Conservation (phyloP, 2,888 invertebrate genomes). For the Microctonus brassicae region DNA sequence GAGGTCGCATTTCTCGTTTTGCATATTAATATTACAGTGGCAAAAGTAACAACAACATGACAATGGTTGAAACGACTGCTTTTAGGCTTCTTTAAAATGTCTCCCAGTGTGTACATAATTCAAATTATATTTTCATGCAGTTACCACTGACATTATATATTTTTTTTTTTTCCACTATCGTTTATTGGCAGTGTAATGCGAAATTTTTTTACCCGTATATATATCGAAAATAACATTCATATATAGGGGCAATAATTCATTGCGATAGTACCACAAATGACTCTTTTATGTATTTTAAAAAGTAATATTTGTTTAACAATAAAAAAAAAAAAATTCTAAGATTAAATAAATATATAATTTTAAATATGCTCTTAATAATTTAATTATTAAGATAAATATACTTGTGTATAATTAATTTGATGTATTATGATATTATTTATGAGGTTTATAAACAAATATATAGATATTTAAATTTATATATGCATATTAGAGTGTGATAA, state of each 20-base stretch:
- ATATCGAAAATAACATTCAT: background rate
- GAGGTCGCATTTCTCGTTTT: slow-evolving; percentile 18
- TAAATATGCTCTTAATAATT: too few relatives aligned
- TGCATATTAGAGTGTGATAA: slow-evolving; percentile 31
- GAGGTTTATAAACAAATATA: background rate
- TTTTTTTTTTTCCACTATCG: background rate
- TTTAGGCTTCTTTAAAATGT: slow-evolving; percentile 23
- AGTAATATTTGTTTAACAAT: background rate
- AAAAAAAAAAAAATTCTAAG: too few relatives aligned
- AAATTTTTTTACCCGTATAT: background rate
- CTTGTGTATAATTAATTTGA: too few relatives aligned
- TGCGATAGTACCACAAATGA: background rate
- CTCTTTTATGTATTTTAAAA: background rate
- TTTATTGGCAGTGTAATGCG: background rate
- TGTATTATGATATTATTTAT: too few relatives aligned
- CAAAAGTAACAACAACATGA: slow-evolving; percentile 7
- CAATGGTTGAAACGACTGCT: slow-evolving; percentile 7
- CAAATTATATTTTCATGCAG: slow-evolving; percentile 16
- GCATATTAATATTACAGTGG: background rate
- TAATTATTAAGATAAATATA: too few relatives aligned
- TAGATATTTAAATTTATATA: background rate
- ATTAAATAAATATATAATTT: too few relatives aligned
- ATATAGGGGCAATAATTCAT: background rate
- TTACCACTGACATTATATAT: background rate
- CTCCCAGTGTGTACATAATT: slow-evolving; percentile 22